phyloP scores from a whole-genome alignment of 2,113 vertebrate species.

The Anser cygnoides region DNA sequence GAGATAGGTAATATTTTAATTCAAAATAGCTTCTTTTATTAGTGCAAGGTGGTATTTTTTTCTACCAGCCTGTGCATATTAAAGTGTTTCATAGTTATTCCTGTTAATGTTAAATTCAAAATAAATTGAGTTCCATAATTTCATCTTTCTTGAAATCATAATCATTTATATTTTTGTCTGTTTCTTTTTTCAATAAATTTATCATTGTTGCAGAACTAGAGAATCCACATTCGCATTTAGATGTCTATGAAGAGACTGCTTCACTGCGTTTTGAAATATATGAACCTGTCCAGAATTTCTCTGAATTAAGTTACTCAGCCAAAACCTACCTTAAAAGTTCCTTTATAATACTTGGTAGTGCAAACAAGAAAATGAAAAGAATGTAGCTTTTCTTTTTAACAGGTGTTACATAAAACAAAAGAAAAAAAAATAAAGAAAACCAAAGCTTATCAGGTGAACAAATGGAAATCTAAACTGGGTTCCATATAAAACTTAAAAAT shows the following conservation, averaged over 20 bases:
- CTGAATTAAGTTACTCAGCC: not conserved
- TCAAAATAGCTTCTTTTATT: not conserved
- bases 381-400: not conserved
- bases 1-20: not conserved
- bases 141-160: not conserved
- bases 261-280: not conserved
- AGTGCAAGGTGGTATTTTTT: not conserved
- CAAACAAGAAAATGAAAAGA: not conserved
- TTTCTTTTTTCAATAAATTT: not conserved
- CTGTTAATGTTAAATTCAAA: not conserved
- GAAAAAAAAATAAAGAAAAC: not conserved
- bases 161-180: not conserved
- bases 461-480: fast-evolving
- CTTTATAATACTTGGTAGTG: not conserved
- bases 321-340: not conserved
- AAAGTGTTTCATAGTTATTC: not conserved
- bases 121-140: not conserved
- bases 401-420: not conserved
- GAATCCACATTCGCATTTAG: not conserved
- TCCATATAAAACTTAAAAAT: not conserved
- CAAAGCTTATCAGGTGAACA: not conserved
- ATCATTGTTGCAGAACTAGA: not conserved
- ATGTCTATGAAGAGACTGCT: not conserved
- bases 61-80: not conserved
- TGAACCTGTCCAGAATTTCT: not conserved